phyloP scores from a whole-genome alignment of 2,113 vertebrate genomes.

The Mastomys coucha region DNA sequence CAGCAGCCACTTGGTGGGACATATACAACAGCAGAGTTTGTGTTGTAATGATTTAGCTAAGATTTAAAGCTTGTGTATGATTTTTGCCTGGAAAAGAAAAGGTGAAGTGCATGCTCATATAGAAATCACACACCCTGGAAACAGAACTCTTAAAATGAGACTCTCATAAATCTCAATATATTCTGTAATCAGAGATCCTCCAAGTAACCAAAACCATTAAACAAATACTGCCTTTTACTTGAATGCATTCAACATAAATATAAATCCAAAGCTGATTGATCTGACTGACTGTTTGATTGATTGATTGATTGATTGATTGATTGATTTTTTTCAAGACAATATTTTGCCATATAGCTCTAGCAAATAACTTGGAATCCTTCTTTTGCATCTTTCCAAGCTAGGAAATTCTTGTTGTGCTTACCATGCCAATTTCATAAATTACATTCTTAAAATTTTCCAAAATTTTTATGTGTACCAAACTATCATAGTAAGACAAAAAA shows the following conservation, averaged over 20 bases:
- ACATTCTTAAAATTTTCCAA: neutral
- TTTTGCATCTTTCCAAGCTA: neutral
- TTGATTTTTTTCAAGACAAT: neutral
- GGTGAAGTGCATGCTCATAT: neutral
- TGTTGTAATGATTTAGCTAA: neutral
- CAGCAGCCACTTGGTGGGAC: fast-evolving
- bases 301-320: neutral
- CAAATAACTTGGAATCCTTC: neutral
- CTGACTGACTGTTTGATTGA: neutral
- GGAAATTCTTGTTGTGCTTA: too few relatives aligned
- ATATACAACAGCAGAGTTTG: neutral
- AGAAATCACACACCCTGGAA: neutral
- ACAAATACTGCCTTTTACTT: neutral
- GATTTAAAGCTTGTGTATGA: neutral
- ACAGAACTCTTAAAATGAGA: neutral
- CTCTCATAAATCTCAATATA: neutral
- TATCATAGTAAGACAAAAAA: neutral
- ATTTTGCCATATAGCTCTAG: neutral
- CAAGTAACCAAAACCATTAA: neutral
- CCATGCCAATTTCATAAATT: neutral
- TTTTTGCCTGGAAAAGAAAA: neutral
- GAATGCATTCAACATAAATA: neutral
- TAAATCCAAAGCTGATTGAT: neutral
- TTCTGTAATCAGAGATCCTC: neutral
- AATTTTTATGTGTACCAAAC: neutral